Percentiles rank a stretch among this genome's conserved stretches.
phyloP scores from a whole-genome alignment of 1,140 invertebrate species.

The Platorchestia sp. region DNA sequence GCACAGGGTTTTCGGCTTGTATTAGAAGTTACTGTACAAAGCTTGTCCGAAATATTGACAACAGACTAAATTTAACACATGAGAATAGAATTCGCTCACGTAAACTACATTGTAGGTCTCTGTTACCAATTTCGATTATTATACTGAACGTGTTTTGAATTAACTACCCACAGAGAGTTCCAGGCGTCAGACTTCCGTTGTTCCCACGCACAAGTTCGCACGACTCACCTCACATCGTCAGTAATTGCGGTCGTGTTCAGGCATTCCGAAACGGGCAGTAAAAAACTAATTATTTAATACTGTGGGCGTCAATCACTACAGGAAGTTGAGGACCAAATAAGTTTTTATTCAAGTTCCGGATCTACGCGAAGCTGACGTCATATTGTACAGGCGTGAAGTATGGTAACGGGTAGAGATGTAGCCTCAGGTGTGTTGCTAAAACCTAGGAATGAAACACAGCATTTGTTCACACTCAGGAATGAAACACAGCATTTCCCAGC shows the following conservation, averaged over 20 bases:
- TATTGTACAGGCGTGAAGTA: background rate
- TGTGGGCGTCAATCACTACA: background rate
- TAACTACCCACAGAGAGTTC: background rate
- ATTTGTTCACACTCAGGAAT: background rate
- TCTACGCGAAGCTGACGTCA: background rate
- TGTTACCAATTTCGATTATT: background rate
- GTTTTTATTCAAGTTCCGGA: background rate
- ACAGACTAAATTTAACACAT: background rate
- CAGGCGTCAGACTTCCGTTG: background rate
- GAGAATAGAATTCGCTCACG: background rate
- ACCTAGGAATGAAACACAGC: background rate
- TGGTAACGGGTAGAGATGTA: background rate
- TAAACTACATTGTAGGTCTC: background rate
- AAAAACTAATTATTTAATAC: slow-evolving; percentile 2
- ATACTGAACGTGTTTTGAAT: background rate
- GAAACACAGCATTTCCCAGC: too few species aligned
- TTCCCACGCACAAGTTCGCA: slow-evolving; percentile 24
- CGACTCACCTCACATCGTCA: background rate
- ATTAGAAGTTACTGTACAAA: background rate
- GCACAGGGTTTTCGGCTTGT: background rate
- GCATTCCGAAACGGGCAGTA: background rate
- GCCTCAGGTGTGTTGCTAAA: background rate
- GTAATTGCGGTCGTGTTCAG: background rate
- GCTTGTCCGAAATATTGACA: background rate
- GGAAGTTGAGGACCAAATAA: background rate